Conservation (phyloP, 2,888 invertebrate species). For the Cantharis nigra region DNA sequence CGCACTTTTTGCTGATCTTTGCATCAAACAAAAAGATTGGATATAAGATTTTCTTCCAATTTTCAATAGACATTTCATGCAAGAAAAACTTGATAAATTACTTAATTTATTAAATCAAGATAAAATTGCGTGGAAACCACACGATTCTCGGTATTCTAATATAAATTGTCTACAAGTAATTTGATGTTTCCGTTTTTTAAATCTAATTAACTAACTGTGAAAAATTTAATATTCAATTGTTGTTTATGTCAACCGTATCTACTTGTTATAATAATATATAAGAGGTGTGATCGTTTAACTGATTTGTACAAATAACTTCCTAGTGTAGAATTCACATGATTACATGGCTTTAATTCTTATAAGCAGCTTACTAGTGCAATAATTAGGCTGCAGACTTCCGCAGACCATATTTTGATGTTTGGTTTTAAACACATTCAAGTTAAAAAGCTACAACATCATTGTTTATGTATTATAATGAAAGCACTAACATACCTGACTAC, state of each 20-base stretch:
- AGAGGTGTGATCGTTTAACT: background rate
- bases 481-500: too few species aligned
- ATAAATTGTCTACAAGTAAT: background rate
- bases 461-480: too few species aligned
- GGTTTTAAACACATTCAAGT: too few species aligned
- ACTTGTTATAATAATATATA: background rate
- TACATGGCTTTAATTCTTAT: background rate
- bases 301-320: background rate
- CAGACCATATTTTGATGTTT: too few species aligned
- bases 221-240: background rate
- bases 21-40: too few species aligned
- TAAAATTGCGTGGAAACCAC: background rate
- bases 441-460: too few species aligned
- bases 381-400: background rate
- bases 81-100: background rate
- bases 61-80: background rate
- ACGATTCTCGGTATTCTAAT: background rate
- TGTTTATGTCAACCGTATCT: background rate
- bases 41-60: background rate
- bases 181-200: background rate
- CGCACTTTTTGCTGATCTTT: too few species aligned
- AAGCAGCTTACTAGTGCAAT: background rate
- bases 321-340: background rate
- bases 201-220: background rate
- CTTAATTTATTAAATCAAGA: background rate